Percentiles rank a stretch among this genome's conserved stretches.
These are phyloP conservation scores for Euspilapteryx auroguttella DNA, from an alignment of 2,888 invertebrate species.

Conservation along the genomic window DNA sequence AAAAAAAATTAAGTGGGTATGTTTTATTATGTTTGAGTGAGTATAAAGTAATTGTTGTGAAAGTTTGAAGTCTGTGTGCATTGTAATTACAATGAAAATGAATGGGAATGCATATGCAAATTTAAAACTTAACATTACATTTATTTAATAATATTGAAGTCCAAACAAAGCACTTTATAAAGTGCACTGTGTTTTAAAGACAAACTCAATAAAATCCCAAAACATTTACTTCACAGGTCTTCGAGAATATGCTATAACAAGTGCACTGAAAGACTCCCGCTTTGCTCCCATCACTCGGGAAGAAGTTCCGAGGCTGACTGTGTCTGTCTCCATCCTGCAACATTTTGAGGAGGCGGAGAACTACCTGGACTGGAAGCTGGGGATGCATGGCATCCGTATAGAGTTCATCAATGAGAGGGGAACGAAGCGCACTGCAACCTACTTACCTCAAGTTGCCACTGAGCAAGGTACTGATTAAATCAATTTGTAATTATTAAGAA, in stretches of 20 bases:
- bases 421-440: conserved; percentile 94
- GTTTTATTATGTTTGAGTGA: too few species aligned
- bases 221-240: conserved; percentile 88
- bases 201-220: conserved; percentile 95
- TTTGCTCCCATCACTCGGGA: conserved; percentile 94
- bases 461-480: conserved; percentile 81
- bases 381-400: conserved; percentile 96
- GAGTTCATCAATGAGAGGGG: conserved; percentile 95
- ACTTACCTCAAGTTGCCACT: conserved; percentile 95
- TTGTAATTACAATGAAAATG: too few species aligned
- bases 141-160: too few species aligned
- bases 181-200: conserved; percentile 99
- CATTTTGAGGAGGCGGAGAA: conserved; percentile 95
- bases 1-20: too few species aligned
- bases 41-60: too few species aligned
- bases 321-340: conserved; percentile 94
- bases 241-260: conserved; percentile 95
- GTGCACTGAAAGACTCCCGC: conserved; percentile 96
- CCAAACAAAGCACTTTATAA: too few species aligned
- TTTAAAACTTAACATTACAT: too few species aligned
- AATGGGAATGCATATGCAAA: too few species aligned
- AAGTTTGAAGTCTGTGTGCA: too few species aligned
- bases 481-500: too few species aligned
- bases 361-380: conserved; percentile 97
- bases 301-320: conserved; percentile 89